These are phyloP conservation scores for Lemur catta DNA, from an alignment of 2,797 vertebrate genomes.

Conservation along the genomic window DNA sequence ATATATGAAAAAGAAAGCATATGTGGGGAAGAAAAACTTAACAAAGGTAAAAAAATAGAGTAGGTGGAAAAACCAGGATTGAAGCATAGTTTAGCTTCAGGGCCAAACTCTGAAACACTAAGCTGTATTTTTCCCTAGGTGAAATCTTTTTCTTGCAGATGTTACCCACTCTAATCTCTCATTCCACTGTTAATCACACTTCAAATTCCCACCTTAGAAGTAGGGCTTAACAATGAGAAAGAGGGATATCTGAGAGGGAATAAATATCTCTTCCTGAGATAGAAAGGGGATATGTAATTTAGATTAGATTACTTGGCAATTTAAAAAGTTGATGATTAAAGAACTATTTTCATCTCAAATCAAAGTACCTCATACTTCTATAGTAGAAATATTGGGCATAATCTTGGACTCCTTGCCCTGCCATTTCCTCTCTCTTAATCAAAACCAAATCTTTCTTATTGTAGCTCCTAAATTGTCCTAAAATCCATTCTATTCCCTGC, in stretches of 20 bases:
- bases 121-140: not conserved
- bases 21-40: not conserved
- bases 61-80: not conserved
- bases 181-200: not conserved
- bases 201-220: not conserved
- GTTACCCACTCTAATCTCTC: not conserved
- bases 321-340: not conserved
- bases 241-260: not conserved
- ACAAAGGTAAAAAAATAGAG: not conserved
- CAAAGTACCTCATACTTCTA: not conserved
- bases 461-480: not conserved
- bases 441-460: not conserved
- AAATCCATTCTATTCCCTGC: not conserved
- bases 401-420: too few species aligned
- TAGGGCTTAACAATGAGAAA: not conserved
- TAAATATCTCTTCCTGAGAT: not conserved
- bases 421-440: not conserved
- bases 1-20: not conserved
- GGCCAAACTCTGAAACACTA: not conserved
- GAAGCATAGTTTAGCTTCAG: not conserved
- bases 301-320: not conserved
- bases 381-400: not conserved
- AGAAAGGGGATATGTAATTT: not conserved
- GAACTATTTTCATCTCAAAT: not conserved
- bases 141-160: not conserved